A percentile compares a stretch with the other conserved stretches of the same genome.
Conservation (phyloP, 2,888 invertebrate genomes). For the Tenthredo livida region DNA sequence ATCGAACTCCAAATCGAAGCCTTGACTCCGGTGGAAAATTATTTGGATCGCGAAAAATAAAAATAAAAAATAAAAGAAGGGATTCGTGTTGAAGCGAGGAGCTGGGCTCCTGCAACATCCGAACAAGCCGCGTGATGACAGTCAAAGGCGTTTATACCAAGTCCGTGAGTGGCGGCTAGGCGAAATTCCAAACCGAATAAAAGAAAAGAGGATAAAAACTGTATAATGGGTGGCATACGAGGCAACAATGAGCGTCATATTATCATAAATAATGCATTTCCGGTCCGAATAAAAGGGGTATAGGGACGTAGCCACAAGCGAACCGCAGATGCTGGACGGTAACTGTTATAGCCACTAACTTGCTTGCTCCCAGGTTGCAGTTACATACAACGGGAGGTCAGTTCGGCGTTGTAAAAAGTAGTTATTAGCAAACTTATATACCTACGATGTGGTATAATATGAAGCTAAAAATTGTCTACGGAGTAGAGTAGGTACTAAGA, state of each 20-base stretch:
- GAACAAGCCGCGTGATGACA: background rate
- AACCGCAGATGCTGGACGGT: slow-evolving; percentile 53
- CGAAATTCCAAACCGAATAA: slow-evolving; percentile 30
- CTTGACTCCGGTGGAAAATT: background rate
- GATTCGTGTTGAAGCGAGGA: background rate
- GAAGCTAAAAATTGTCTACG: too few species aligned
- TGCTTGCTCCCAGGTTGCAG: slow-evolving; percentile 27
- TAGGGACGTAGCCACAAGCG: slow-evolving; percentile 39
- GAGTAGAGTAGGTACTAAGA: too few species aligned
- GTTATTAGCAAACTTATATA: slow-evolving; percentile 25
- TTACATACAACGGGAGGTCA: slow-evolving; percentile 28
- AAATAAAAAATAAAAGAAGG: background rate
- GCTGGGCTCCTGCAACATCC: background rate
- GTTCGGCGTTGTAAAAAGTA: background rate
- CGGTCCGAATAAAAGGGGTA: slow-evolving; percentile 51
- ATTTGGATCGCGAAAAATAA: background rate
- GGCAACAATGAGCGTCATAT: slow-evolving; percentile 50
- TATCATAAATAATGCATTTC: slow-evolving; percentile 53
- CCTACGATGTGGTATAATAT: background rate
- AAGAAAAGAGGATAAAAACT: slow-evolving; percentile 2
- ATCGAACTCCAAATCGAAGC: background rate
- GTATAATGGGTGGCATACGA: slow-evolving; percentile 35
- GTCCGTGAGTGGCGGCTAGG: slow-evolving; percentile 12
- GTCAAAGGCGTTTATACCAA: slow-evolving; percentile 9
- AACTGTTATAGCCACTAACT: slow-evolving; percentile 47